These are phyloP conservation scores for Ramphastos sulfuratus DNA, from an alignment of 2,113 vertebrate species.

Conservation along the genomic window DNA sequence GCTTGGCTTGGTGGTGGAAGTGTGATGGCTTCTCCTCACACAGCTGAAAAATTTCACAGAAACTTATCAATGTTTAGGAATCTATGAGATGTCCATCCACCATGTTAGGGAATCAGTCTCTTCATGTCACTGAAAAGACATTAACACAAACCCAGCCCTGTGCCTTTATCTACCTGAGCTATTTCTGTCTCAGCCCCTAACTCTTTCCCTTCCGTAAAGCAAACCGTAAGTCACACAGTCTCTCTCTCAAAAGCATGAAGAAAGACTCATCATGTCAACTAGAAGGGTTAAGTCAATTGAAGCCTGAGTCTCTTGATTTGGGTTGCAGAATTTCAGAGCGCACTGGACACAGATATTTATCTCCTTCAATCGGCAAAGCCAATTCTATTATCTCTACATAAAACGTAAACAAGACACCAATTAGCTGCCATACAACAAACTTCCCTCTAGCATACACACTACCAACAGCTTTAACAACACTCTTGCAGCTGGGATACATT, in stretches of 20 bases:
- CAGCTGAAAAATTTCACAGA: conserved; percentile 2
- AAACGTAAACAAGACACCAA: conserved; percentile 35
- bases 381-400: conserved; percentile 41
- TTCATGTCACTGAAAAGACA: neutral
- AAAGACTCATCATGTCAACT: neutral
- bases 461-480: neutral
- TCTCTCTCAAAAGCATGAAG: neutral
- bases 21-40: neutral
- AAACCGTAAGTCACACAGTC: neutral
- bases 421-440: neutral
- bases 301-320: conserved; percentile 16
- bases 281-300: neutral
- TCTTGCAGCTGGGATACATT: neutral
- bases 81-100: neutral
- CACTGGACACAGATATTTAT: neutral
- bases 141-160: neutral
- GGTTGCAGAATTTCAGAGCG: conserved; percentile 21
- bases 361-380: conserved; percentile 41
- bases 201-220: neutral
- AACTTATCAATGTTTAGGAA: neutral
- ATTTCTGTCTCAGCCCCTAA: neutral
- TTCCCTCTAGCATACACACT: neutral
- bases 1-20: neutral
- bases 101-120: neutral
- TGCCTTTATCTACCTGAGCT: neutral